These are phyloP conservation scores for Synchiropus splendidus DNA, from an alignment of 2,113 vertebrate genomes.

Conservation along the genomic window DNA sequence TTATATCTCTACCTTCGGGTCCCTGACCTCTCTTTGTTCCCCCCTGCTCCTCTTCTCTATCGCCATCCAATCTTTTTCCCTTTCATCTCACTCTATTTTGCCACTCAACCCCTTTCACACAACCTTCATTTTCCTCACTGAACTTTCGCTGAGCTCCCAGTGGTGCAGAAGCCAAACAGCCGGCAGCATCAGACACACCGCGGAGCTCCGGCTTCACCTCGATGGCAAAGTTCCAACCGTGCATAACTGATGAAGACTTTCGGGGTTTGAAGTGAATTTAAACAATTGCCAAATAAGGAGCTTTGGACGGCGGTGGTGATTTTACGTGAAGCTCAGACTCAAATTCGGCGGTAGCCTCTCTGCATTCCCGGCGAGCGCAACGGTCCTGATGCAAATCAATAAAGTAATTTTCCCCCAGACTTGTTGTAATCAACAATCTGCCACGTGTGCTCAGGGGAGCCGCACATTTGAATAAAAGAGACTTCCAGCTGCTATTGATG, in stretches of 20 bases:
- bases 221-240: conserved; percentile 1
- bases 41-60: neutral
- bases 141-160: conserved; percentile 26
- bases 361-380: conserved; percentile 27
- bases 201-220: conserved; percentile 13
- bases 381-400: conserved; percentile 50
- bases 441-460: conserved; percentile 38
- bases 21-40: conserved; percentile 30
- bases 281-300: neutral
- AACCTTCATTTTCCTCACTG: conserved; percentile 13
- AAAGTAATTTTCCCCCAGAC: conserved; percentile 60
- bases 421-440: conserved; percentile 60
- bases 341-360: conserved; percentile 6
- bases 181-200: conserved; percentile 8
- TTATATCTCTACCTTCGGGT: conserved; percentile 13
- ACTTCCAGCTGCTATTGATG: neutral
- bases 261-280: conserved; percentile 11
- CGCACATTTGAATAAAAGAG: conserved; percentile 30
- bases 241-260: conserved; percentile 25
- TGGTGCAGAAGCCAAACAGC: conserved; percentile 13
- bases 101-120: conserved; percentile 14
- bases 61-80: conserved; percentile 21
- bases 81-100: conserved; percentile 27
- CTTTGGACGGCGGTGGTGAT: conserved; percentile 12
- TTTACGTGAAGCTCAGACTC: conserved; percentile 26